These are phyloP conservation scores for Neoaliturus tenellus DNA, from an alignment of 2,888 invertebrate species.

Conservation along the genomic window DNA sequence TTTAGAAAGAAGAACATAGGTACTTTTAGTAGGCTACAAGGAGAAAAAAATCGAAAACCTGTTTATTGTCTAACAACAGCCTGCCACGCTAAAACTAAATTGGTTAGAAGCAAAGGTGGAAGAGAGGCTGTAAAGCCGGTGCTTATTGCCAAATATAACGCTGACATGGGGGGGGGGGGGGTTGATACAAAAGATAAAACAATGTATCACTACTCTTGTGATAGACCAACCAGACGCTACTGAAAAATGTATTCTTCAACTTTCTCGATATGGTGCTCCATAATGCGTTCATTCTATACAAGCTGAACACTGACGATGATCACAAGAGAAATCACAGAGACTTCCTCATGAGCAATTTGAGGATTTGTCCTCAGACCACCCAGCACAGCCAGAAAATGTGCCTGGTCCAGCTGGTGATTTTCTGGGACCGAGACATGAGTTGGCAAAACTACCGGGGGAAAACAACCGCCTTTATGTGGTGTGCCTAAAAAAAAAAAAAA, in stretches of 20 bases:
- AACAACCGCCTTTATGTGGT: conserved; percentile 10
- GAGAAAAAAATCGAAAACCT: conserved; percentile 46
- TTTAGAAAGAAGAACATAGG: conserved; percentile 23
- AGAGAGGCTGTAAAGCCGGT: conserved; percentile 7
- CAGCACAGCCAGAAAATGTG: not conserved
- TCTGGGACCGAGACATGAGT: conserved; percentile 33
- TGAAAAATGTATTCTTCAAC: conserved; percentile 51
- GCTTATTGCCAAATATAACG: conserved; percentile 2
- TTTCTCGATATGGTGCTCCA: conserved; percentile 44
- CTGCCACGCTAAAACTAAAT: conserved; percentile 49
- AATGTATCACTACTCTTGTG: conserved; percentile 46
- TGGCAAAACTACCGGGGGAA: conserved; percentile 33
- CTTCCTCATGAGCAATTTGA: not conserved
- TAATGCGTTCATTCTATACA: conserved; percentile 40
- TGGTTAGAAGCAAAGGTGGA: conserved; percentile 16
- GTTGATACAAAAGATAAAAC: conserved; percentile 51
- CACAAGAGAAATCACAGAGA: conserved; percentile 6
- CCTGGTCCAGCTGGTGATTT: not conserved
- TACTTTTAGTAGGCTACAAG: conserved; percentile 47
- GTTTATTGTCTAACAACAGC: conserved; percentile 46
- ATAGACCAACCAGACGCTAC: conserved; percentile 45
- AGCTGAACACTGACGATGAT: conserved; percentile 24
- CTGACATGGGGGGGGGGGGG: conserved; percentile 23
- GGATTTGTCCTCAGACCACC: not conserved
- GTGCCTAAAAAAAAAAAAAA: not conserved